Percentiles rank a stretch among this genome's conserved stretches.
phyloP scores from a whole-genome alignment of 1,140 invertebrate genomes.

The Brachystomella parvula region DNA sequence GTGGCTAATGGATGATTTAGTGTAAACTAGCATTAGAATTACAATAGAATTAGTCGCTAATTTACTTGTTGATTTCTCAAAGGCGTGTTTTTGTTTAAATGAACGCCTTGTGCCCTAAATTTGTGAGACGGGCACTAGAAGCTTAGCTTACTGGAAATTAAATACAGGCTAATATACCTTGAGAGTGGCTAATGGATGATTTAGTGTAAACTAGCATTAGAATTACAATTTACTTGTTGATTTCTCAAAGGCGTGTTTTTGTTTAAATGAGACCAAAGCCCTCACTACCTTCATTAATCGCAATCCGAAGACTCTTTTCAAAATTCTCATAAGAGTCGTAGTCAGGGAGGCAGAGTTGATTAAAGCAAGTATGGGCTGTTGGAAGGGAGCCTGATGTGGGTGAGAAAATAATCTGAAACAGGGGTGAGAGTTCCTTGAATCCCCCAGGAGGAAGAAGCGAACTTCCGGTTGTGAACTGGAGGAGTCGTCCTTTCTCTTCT shows the following conservation, averaged over 20 bases:
- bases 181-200: neutral
- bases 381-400: constrained; percentile 74
- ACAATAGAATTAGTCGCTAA: too few relatives aligned
- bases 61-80: too few relatives aligned
- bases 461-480: constrained; percentile 83
- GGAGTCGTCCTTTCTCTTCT: constrained; percentile 82
- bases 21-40: too few relatives aligned
- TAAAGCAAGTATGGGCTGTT: constrained; percentile 63
- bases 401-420: constrained; percentile 82
- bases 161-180: too few relatives aligned
- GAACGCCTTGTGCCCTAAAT: too few relatives aligned
- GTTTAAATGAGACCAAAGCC: constrained; percentile 84
- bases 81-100: too few relatives aligned
- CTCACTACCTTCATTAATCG: constrained; percentile 90
- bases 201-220: neutral
- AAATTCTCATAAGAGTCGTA: constrained; percentile 91
- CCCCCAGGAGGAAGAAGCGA: constrained; percentile 50
- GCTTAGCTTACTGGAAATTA: too few relatives aligned
- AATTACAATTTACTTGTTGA: too few relatives aligned
- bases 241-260: neutral
- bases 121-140: too few relatives aligned
- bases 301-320: constrained; percentile 76
- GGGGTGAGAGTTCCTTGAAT: constrained; percentile 74
- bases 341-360: constrained; percentile 89
- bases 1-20: too few relatives aligned